A percentile compares a stretch with the other conserved stretches of the same genome.
Conservation (phyloP, 2,113 vertebrate genomes). For the Larimichthys crocea region DNA sequence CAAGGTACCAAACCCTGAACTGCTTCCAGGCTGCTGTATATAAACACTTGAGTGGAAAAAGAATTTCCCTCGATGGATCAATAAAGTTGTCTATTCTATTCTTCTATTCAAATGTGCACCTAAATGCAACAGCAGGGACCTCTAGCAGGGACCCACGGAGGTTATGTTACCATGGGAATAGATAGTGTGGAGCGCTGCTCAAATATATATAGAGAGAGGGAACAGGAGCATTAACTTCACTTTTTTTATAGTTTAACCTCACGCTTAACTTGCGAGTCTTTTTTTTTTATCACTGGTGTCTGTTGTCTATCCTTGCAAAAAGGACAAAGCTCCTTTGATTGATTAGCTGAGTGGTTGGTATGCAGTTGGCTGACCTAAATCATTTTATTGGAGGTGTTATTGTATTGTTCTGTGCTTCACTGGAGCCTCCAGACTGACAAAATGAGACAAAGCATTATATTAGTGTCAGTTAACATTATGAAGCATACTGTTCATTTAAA, state of each 20-base stretch:
- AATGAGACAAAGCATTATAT: constrained; percentile 1
- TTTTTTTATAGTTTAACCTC: constrained; percentile 28
- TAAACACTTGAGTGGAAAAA: too few relatives aligned
- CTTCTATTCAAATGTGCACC: neutral
- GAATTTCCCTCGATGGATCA: too few relatives aligned
- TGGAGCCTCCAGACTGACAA: constrained; percentile 10
- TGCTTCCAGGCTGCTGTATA: too few relatives aligned
- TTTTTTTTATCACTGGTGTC: constrained; percentile 8
- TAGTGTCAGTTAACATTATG: constrained; percentile 10
- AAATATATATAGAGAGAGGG: constrained; percentile 1
- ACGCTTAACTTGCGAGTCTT: neutral
- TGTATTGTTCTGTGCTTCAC: constrained; percentile 4
- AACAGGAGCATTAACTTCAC: constrained; percentile 1
- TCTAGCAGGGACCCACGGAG: neutral
- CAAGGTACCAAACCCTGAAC: too few relatives aligned
- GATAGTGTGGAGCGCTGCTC: neutral
- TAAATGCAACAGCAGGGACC: neutral
- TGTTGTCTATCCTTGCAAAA: constrained; percentile 26
- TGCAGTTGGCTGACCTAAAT: constrained; percentile 39
- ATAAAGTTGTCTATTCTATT: too few relatives aligned
- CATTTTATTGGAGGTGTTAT: constrained; percentile 7
- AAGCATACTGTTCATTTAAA: constrained; percentile 14
- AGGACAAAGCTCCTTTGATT: constrained; percentile 25
- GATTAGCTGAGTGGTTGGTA: constrained; percentile 26
- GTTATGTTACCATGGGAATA: constrained; percentile 36